A percentile compares a stretch with the other conserved stretches of the same genome.
Conservation (phyloP, 2,113 vertebrate species). For the Boleophthalmus pectinirostris region DNA sequence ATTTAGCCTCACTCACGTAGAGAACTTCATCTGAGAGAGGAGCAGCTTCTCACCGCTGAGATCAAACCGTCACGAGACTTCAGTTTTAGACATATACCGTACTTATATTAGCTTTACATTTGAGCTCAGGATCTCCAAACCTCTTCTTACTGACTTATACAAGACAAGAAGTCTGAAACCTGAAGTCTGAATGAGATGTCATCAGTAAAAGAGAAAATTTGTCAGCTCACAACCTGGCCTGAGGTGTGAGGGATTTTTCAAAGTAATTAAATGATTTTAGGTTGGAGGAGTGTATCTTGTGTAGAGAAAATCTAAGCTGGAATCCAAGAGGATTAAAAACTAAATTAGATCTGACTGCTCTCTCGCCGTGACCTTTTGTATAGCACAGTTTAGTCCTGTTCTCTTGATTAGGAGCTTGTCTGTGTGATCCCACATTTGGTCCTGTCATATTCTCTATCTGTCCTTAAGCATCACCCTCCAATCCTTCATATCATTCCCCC, state of each 20-base stretch:
- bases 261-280: slow-evolving; percentile 7
- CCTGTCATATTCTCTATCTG: slow-evolving; percentile 44
- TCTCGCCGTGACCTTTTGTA: slow-evolving; percentile 35
- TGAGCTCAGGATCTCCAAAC: background rate
- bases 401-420: slow-evolving; percentile 45
- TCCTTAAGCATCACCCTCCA: slow-evolving; percentile 50
- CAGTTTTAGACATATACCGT: background rate
- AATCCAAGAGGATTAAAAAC: slow-evolving; percentile 16
- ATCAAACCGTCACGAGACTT: slow-evolving; percentile 26
- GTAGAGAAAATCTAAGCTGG: slow-evolving; percentile 17
- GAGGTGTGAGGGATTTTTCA: slow-evolving; percentile 9
- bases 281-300: slow-evolving; percentile 14
- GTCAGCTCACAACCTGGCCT: background rate
- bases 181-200: slow-evolving; percentile 17
- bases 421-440: slow-evolving; percentile 50
- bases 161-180: background rate
- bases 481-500: slow-evolving; percentile 63
- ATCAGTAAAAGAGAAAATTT: slow-evolving; percentile 12
- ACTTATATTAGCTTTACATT: background rate
- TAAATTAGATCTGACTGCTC: background rate
- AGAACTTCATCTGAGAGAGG: slow-evolving; percentile 26
- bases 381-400: slow-evolving; percentile 27
- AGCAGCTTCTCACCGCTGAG: slow-evolving; percentile 19
- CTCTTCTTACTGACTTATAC: background rate
- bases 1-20: slow-evolving; percentile 35